Evolutionary conservation across 2,113 vertebrate species (phyloP).

Genomic region (Cygnus atratus): DNA sequence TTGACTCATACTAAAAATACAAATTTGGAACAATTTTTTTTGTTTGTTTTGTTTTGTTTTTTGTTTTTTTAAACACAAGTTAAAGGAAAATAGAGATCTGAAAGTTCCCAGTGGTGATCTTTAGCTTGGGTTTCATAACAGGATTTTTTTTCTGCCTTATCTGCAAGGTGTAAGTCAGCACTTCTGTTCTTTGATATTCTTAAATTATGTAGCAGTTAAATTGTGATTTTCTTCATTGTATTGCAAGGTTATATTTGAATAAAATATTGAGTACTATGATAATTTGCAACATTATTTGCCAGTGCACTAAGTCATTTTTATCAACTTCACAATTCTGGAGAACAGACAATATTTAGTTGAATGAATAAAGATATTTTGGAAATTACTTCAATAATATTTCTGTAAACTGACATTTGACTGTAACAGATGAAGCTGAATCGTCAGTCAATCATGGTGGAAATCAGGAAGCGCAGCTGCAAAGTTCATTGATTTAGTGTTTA

Average conservation of each 20-base stretch:
- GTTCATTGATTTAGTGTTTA: neutral
- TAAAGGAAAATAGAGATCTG: neutral
- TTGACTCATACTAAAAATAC: neutral
- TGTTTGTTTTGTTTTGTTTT: no score
- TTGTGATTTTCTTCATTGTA: neutral
- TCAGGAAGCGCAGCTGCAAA: neutral
- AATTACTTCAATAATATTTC: conserved; percentile 35
- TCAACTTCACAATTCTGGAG: neutral
- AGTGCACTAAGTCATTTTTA: neutral
- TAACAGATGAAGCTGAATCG: conserved; percentile 43
- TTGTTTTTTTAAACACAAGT: neutral
- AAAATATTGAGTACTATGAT: neutral
- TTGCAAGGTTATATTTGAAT: neutral
- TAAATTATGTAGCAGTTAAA: neutral
- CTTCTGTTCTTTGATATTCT: neutral
- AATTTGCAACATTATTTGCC: neutral
- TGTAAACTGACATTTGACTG: neutral
- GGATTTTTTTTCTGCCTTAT: neutral
- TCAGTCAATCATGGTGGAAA: neutral
- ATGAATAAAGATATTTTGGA: conserved; percentile 8
- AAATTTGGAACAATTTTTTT: neutral
- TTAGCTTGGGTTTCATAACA: neutral
- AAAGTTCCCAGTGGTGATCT: neutral
- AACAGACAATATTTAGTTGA: neutral
- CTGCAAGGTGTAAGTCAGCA: neutral